Base-by-base conservation (phyloP, 2,888 invertebrate species). In the Pyrocoelia pectoralis region DNA sequence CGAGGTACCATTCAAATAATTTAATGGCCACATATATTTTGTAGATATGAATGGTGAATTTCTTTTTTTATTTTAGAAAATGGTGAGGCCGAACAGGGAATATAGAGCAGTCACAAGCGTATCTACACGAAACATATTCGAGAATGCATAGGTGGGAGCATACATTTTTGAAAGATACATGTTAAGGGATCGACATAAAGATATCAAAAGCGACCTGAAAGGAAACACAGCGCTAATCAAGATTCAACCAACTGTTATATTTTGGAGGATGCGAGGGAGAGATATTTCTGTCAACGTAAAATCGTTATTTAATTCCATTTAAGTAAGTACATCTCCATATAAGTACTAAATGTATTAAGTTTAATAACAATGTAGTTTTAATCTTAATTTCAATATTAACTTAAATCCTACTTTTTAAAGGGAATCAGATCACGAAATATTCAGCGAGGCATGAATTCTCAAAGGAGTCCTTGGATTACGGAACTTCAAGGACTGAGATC, bases 401-500 rank as follows among this genome's bases (percentile, higher is more conserved):
- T 49, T 33, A 33, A 40, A 50, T 56, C 56, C 52, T 43, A 54
- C 57, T 57, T 46, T 54, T 49, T 38, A 61, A 48, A 50, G 43
- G 56, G 56, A 55, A 56, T 29, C 52, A 46, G 62, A 54, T 58
- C 57, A 41, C 53, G 65, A 60, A 65, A 65, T 57, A 65, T 60
- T 59, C 60, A 57, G 56, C 52, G 58, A 53, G 61, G 65, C 65
- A 53, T 68, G 70, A 72, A 73, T 70, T 69, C 74, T 72, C 73
- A 62, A 69, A 73, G 74, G 74, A 72, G 72, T 72, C 71, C 70
- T 75, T 74, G 75, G 74, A 75, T 73, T 74, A 71, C 71, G 70
- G 70, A 68, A 68, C 72, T 74, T 72, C 73, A 71, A 72, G 74
- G 74, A 74, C 71, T 70, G 57, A 60, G 61, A 60, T 51, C 68